These are phyloP conservation scores for Leptinotarsa haldemani DNA, from an alignment of 2,888 invertebrate species.

Conservation along the genomic window DNA sequence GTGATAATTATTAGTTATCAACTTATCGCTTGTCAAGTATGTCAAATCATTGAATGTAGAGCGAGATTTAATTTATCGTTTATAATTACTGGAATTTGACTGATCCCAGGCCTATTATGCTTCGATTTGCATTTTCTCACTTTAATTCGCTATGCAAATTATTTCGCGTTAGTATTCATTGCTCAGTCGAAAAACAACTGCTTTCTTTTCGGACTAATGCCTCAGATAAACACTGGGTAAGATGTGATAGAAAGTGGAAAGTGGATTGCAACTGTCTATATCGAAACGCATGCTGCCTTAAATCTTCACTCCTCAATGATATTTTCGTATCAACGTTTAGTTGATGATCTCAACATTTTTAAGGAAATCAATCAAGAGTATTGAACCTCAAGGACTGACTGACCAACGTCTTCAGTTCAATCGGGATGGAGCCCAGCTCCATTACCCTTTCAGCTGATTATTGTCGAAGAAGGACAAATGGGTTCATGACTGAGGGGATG, in stretches of 20 bases:
- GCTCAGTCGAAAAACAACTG: not conserved
- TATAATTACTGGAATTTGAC: constrained; percentile 14
- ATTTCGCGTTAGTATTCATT: not conserved
- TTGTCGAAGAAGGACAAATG: no score
- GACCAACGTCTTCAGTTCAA: no score
- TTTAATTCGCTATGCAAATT: constrained; percentile 9
- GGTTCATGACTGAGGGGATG: no score
- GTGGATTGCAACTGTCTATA: no score
- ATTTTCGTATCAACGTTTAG: no score
- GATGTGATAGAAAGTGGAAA: not conserved
- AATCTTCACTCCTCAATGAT: no score
- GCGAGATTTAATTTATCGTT: not conserved
- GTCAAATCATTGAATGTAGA: not conserved
- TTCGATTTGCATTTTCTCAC: constrained; percentile 8
- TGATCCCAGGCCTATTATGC: not conserved
- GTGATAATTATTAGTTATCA: not conserved
- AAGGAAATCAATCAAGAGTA: no score
- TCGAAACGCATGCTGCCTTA: not conserved
- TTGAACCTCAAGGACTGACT: no score
- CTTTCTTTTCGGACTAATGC: not conserved
- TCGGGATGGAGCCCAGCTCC: no score
- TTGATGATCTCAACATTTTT: no score
- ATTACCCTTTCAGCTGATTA: no score
- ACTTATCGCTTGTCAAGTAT: constrained; percentile 10
- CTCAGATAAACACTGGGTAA: not conserved